Percentiles rank a stretch among this genome's conserved stretches.
phyloP scores from a whole-genome alignment of 2,797 vertebrate species.

The Enteromius radiatus region DNA sequence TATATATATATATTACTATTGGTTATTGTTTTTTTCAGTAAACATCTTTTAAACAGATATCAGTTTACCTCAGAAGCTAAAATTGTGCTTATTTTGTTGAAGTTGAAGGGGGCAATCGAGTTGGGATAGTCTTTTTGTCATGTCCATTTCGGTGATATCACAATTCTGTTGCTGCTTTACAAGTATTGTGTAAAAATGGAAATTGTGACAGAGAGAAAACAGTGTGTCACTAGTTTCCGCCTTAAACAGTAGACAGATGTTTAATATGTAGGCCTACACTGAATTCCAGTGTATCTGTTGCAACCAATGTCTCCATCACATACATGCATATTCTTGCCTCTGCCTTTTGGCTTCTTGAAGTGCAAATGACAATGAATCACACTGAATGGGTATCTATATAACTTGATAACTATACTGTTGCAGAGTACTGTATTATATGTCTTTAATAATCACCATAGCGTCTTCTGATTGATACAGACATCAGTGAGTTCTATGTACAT shows the following conservation, averaged over 20 bases:
- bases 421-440: not conserved
- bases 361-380: not conserved
- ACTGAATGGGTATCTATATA: not conserved
- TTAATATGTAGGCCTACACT: constrained; percentile 33
- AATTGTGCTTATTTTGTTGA: not conserved
- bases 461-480: not conserved
- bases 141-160: constrained; percentile 27
- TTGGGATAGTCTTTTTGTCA: not conserved
- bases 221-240: constrained; percentile 30
- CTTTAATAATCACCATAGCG: not conserved
- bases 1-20: too few species aligned
- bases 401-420: not conserved
- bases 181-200: constrained; percentile 51
- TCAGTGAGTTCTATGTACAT: not conserved
- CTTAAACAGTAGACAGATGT: constrained; percentile 19
- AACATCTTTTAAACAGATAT: not conserved
- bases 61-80: not conserved
- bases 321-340: constrained; percentile 17
- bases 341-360: not conserved
- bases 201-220: constrained; percentile 38
- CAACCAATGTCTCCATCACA: not conserved
- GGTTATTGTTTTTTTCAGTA: too few species aligned
- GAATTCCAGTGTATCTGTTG: not conserved
- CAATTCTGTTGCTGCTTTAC: constrained; percentile 15
- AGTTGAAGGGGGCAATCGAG: not conserved